Percentiles rank a stretch among this genome's conserved stretches.
These are phyloP conservation scores for Orthosia cruda DNA, from an alignment of 2,888 invertebrate species.

Conservation along the genomic window DNA sequence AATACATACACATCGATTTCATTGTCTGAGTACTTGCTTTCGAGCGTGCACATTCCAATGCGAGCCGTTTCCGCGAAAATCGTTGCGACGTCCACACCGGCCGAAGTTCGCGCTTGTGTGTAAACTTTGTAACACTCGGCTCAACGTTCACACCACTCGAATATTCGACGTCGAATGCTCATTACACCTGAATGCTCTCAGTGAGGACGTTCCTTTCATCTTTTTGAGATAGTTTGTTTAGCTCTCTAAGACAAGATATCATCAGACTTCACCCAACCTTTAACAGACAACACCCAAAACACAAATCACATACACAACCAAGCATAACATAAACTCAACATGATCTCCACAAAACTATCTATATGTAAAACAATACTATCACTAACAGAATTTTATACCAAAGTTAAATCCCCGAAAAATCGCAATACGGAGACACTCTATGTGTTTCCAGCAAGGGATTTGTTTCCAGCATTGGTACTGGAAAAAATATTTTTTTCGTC, in stretches of 20 bases:
- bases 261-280: conserved; percentile 1
- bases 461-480: conserved; percentile 60
- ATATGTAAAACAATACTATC: conserved; percentile 55
- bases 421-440: conserved; percentile 55
- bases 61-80: too few species aligned
- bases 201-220: too few species aligned
- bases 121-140: too few species aligned
- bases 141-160: too few species aligned
- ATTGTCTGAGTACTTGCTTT: too few species aligned
- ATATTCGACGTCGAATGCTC: too few species aligned
- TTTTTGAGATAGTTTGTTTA: neutral
- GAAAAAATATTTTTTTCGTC: conserved; percentile 65
- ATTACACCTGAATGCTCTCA: too few species aligned
- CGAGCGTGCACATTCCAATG: too few species aligned
- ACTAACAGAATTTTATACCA: conserved; percentile 68
- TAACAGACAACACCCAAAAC: conserved; percentile 3
- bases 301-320: neutral
- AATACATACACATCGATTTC: too few species aligned
- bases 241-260: conserved; percentile 9
- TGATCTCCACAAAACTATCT: conserved; percentile 56
- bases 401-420: conserved; percentile 70
- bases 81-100: too few species aligned
- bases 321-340: conserved; percentile 33
- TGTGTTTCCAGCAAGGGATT: conserved; percentile 64
- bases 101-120: too few species aligned